Conservation (phyloP, 2,797 vertebrate genomes). For the Miichthys miiuy region DNA sequence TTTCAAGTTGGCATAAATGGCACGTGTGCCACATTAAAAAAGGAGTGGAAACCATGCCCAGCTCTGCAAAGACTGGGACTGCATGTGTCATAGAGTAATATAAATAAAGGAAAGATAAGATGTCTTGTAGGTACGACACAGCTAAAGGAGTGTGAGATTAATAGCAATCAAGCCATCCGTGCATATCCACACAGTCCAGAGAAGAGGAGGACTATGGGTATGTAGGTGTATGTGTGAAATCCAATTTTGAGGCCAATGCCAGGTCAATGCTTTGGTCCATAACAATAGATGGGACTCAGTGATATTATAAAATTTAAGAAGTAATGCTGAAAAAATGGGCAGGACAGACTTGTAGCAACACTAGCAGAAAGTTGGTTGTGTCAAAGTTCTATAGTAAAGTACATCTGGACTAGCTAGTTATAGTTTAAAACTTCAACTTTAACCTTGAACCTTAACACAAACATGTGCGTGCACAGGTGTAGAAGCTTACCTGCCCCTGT, state of each 20-base stretch:
- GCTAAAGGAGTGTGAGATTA: constrained; percentile 19
- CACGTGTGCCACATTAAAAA: neutral
- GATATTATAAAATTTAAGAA: too few relatives aligned
- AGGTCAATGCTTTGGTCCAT: neutral
- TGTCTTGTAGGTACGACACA: constrained; percentile 1
- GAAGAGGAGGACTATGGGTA: neutral
- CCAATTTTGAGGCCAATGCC: neutral
- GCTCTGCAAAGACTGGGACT: neutral
- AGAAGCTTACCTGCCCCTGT: neutral
- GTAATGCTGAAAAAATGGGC: too few relatives aligned
- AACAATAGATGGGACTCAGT: too few relatives aligned
- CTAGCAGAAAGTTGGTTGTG: neutral
- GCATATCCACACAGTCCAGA: neutral
- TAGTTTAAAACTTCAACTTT: neutral
- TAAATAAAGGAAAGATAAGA: neutral
- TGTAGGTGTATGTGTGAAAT: neutral
- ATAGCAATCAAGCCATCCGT: constrained; percentile 10
- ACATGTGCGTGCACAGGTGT: constrained; percentile 25
- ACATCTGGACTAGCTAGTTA: neutral
- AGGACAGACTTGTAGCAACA: neutral
- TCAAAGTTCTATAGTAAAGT: neutral
- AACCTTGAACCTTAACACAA: neutral
- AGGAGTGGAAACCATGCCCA: neutral
- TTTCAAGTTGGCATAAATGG: neutral
- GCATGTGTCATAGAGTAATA: neutral